Percentiles rank a stretch among this genome's conserved stretches.
Evolutionary conservation across 2,888 invertebrate genomes (phyloP).

Genomic region (Hemistola chrysoprasaria): DNA sequence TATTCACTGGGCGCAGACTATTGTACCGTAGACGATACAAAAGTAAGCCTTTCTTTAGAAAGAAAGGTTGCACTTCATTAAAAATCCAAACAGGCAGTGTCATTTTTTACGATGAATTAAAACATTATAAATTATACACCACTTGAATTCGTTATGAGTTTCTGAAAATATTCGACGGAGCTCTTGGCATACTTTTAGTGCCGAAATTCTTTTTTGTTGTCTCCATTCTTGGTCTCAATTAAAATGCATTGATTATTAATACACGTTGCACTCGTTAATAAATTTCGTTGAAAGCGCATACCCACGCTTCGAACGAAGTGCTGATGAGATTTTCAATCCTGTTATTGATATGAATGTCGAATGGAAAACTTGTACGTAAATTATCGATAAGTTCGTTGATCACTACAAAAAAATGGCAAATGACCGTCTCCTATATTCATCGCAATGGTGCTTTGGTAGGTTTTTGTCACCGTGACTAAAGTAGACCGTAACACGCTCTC

Average conservation of each 20-base stretch:
- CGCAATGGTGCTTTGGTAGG: constrained; percentile 49
- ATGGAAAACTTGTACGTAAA: constrained; percentile 7
- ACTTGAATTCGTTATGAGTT: constrained; percentile 48
- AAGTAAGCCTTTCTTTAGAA: neutral
- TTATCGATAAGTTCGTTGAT: constrained; percentile 26
- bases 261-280: constrained; percentile 3
- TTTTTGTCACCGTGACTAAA: constrained; percentile 45
- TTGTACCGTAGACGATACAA: too few species aligned
- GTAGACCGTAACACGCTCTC: constrained; percentile 40
- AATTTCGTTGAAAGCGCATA: neutral
- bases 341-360: constrained; percentile 12
- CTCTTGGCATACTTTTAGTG: constrained; percentile 40
- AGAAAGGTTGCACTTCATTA: constrained; percentile 30
- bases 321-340: constrained; percentile 1
- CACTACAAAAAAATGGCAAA: constrained; percentile 39
- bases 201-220: constrained; percentile 36
- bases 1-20: too few species aligned
- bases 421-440: constrained; percentile 35
- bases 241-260: constrained; percentile 5
- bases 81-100: constrained; percentile 20
- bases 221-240: constrained; percentile 8
- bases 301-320: neutral
- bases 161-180: constrained; percentile 36
- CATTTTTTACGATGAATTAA: constrained; percentile 45
- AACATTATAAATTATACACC: constrained; percentile 57